These are phyloP conservation scores for Penelope pileata DNA, from an alignment of 2,113 vertebrate genomes.

Conservation along the genomic window DNA sequence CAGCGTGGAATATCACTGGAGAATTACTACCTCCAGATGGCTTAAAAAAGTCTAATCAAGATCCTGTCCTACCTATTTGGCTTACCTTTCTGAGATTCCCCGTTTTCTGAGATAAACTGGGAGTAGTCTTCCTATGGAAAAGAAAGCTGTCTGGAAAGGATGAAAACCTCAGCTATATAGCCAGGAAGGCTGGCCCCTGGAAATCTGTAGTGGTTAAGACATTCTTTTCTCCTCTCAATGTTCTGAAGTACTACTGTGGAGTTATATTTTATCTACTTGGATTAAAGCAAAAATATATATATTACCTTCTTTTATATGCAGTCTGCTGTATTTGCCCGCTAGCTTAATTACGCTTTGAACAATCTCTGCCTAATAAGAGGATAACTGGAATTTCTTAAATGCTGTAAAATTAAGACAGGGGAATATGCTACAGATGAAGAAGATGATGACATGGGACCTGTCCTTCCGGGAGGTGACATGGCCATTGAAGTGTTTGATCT, in stretches of 20 bases:
- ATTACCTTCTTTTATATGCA: not conserved
- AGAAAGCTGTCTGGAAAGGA: not conserved
- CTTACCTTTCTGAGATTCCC: not conserved
- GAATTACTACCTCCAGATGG: not conserved
- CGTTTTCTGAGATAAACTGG: not conserved
- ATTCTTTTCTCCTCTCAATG: not conserved
- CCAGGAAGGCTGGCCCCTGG: not conserved
- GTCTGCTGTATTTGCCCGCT: not conserved
- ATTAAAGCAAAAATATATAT: not conserved
- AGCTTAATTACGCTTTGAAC: not conserved
- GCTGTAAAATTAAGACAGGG: conserved; percentile 86
- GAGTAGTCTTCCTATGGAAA: not conserved
- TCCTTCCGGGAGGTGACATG: conserved; percentile 83
- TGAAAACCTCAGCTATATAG: not conserved
- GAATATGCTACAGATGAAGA: conserved; percentile 98
- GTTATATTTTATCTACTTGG: not conserved
- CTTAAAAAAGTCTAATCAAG: not conserved
- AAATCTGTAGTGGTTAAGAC: not conserved
- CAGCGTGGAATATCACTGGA: not conserved
- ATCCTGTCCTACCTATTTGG: not conserved
- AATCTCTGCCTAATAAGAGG: conserved; percentile 16
- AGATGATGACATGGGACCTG: conserved; percentile 84
- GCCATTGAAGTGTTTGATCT: conserved; percentile 96
- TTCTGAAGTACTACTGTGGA: not conserved
- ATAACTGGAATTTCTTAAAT: conserved; percentile 61